A percentile compares a stretch with the other conserved stretches of the same genome.
Conservation (phyloP, 2,797 vertebrate genomes). For the Pogonophryne albipinna region DNA sequence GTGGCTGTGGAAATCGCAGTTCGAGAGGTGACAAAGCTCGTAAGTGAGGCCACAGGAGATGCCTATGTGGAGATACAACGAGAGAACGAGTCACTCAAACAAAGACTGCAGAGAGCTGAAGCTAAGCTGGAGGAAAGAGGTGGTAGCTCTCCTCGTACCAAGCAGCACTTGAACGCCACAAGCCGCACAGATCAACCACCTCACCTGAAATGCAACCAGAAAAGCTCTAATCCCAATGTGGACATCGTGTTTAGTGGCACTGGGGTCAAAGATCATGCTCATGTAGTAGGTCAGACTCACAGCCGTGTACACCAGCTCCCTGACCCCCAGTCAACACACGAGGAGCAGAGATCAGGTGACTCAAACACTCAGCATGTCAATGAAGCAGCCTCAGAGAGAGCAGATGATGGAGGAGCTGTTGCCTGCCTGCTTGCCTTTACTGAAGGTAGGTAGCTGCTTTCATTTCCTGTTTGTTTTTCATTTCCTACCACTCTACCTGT, state of each 20-base stretch:
- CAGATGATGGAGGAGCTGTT: neutral
- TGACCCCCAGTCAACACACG: neutral
- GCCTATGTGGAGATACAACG: constrained; percentile 69
- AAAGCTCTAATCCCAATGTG: neutral
- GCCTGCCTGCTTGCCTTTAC: constrained; percentile 4
- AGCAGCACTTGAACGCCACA: neutral
- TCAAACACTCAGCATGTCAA: accelerated
- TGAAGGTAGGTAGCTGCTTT: constrained; percentile 27
- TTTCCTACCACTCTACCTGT: too few species aligned
- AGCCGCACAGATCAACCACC: neutral
- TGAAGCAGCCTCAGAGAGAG: constrained; percentile 2
- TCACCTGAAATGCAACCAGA: accelerated
- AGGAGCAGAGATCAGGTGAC: neutral
- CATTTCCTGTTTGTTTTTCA: neutral
- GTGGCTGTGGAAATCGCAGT: constrained; percentile 82
- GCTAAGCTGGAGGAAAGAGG: constrained; percentile 40
- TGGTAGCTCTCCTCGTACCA: neutral
- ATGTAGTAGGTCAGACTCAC: neutral
- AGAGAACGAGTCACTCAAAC: constrained; percentile 78
- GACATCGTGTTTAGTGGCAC: neutral
- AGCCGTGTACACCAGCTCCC: neutral
- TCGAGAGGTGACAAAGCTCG: constrained; percentile 75
- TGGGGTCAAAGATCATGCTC: neutral
- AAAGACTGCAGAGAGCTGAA: constrained; percentile 69
- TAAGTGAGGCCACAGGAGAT: constrained; percentile 65